phyloP scores from a whole-genome alignment of 2,888 invertebrate genomes.

The Mechanitis mazaeus region DNA sequence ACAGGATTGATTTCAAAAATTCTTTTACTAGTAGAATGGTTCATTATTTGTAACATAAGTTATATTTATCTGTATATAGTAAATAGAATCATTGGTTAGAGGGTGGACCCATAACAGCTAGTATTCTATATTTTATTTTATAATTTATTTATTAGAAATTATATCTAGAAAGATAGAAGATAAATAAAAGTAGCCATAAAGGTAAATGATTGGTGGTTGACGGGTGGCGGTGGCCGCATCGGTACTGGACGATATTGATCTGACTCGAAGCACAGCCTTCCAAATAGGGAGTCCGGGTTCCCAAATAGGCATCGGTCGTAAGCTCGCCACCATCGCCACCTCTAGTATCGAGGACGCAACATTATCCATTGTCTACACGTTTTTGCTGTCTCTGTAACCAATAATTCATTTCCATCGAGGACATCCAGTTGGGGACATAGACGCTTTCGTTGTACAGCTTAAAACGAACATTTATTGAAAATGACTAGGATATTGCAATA shows the following conservation, averaged over 20 bases:
- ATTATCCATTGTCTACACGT: constrained; percentile 66
- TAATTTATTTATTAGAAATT: not conserved
- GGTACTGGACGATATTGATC: constrained; percentile 61
- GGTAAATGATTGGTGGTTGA: constrained; percentile 54
- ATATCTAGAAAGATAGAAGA: constrained; percentile 15
- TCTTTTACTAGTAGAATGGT: too few relatives aligned
- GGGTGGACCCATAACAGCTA: too few relatives aligned
- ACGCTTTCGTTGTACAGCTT: constrained; percentile 35
- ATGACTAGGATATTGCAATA: constrained; percentile 30
- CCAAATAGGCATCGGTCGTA: constrained; percentile 66
- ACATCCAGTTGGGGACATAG: constrained; percentile 38
- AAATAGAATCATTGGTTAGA: too few relatives aligned
- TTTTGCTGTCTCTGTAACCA: constrained; percentile 47
- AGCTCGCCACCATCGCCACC: constrained; percentile 37
- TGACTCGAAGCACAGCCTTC: constrained; percentile 70
- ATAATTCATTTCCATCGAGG: constrained; percentile 50
- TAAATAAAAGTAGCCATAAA: constrained; percentile 44
- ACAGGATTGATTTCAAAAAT: too few relatives aligned
- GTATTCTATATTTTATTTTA: too few relatives aligned
- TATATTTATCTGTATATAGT: too few relatives aligned
- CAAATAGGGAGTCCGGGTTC: constrained; percentile 66
- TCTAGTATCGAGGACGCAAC: constrained; percentile 60
- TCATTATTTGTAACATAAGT: too few relatives aligned
- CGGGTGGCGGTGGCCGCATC: constrained; percentile 41
- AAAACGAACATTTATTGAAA: constrained; percentile 32